These are phyloP conservation scores for Bujurquina vittata DNA, from an alignment of 2,113 vertebrate genomes.

Conservation along the genomic window DNA sequence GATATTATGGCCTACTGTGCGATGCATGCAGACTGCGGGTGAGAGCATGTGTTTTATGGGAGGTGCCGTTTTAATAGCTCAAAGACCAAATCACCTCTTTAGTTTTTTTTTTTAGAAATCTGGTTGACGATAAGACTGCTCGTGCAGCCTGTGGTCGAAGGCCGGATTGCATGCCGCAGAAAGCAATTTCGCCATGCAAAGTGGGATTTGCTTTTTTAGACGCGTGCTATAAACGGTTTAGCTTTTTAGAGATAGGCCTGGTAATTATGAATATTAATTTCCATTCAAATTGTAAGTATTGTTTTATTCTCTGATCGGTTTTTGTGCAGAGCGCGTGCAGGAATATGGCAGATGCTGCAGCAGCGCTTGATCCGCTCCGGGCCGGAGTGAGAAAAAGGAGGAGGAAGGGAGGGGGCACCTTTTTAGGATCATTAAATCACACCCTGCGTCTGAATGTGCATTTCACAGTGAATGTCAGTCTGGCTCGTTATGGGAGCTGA, in stretches of 20 bases:
- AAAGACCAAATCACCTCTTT: neutral
- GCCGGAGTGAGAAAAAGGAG: neutral
- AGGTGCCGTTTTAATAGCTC: neutral
- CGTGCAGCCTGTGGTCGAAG: constrained; percentile 33
- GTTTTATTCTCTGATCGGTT: constrained; percentile 6
- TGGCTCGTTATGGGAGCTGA: neutral
- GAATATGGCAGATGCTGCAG: constrained; percentile 68
- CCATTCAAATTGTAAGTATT: neutral
- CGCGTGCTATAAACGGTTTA: neutral
- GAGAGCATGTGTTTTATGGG: neutral
- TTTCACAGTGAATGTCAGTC: neutral
- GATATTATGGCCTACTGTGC: neutral
- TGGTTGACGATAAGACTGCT: constrained; percentile 1
- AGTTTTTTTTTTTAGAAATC: neutral
- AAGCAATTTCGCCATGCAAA: constrained; percentile 5
- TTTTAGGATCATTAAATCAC: constrained; percentile 50
- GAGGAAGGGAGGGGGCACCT: constrained; percentile 9
- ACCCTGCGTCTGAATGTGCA: constrained; percentile 2
- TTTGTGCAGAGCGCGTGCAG: constrained; percentile 1
- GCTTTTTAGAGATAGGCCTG: neutral
- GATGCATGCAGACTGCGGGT: neutral
- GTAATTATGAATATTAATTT: neutral
- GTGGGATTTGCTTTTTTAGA: neutral
- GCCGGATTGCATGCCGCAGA: constrained; percentile 58
- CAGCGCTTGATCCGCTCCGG: constrained; percentile 53